A percentile compares a stretch with the other conserved stretches of the same genome.
These are phyloP conservation scores for Notodonta dromedarius DNA, from an alignment of 2,888 invertebrate genomes.

Conservation along the genomic window DNA sequence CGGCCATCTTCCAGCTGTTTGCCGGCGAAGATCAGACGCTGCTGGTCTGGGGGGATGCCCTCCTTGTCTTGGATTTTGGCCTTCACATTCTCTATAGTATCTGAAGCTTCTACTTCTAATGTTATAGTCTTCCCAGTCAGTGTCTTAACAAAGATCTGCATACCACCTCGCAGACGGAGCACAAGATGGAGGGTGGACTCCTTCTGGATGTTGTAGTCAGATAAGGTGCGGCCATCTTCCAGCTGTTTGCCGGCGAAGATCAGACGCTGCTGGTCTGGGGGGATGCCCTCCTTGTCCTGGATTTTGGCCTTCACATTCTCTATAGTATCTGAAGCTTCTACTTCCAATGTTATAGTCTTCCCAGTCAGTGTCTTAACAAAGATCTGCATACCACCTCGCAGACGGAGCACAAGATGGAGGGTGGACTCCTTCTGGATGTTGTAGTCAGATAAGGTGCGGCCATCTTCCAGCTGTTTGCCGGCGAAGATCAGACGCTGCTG, in stretches of 20 bases:
- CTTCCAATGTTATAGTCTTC: conserved; percentile 65
- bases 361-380: conserved; percentile 67
- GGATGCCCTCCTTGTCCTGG: conserved; percentile 67
- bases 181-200: conserved; percentile 64
- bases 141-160: conserved; percentile 69
- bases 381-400: conserved; percentile 68
- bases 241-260: conserved; percentile 67
- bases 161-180: conserved; percentile 62
- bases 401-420: conserved; percentile 65
- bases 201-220: conserved; percentile 68
- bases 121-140: conserved; percentile 66
- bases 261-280: conserved; percentile 64
- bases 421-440: conserved; percentile 73
- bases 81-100: conserved; percentile 72
- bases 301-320: conserved; percentile 71
- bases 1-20: conserved; percentile 67
- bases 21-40: conserved; percentile 64
- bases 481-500: conserved; percentile 71
- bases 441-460: conserved; percentile 68
- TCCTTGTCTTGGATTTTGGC: conserved; percentile 73
- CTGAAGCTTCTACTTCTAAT: conserved; percentile 63
- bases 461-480: conserved; percentile 70
- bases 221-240: conserved; percentile 64
- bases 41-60: conserved; percentile 69
- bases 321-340: conserved; percentile 63